Conservation (phyloP, 1,140 invertebrate genomes). For the Scaptomyza pallida region DNA sequence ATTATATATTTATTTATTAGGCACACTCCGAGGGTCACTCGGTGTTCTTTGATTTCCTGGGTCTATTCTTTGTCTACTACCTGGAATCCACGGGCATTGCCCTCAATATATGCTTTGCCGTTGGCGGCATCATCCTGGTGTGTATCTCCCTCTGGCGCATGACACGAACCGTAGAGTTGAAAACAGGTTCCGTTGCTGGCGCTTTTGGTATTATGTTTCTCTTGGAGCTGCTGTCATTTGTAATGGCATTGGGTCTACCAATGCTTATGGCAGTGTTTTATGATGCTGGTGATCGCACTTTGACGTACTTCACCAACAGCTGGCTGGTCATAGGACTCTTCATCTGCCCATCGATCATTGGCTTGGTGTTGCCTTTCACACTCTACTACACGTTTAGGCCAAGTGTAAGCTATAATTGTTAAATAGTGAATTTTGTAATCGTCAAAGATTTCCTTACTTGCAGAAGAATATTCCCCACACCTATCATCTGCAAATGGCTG, state of each 20-base stretch:
- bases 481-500: constrained; percentile 66
- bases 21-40: constrained; percentile 85
- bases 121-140: constrained; percentile 79
- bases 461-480: constrained; percentile 57
- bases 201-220: constrained; percentile 63
- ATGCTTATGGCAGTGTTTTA: constrained; percentile 85
- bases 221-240: constrained; percentile 55
- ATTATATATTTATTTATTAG: constrained; percentile 15
- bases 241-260: constrained; percentile 84
- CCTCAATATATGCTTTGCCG: constrained; percentile 86
- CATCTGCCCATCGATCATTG: constrained; percentile 85
- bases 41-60: constrained; percentile 92
- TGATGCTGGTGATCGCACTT: constrained; percentile 84
- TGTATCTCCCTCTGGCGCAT: constrained; percentile 81
- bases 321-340: constrained; percentile 87
- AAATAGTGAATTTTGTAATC: too few species aligned
- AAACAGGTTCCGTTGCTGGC: constrained; percentile 35
- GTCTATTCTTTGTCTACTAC: constrained; percentile 89
- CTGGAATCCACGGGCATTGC: constrained; percentile 86
- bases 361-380: constrained; percentile 51
- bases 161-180: constrained; percentile 36
- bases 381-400: constrained; percentile 57
- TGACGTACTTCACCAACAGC: constrained; percentile 89
- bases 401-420: constrained; percentile 85
- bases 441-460: neutral